Conservation (phyloP, 2,888 invertebrate species). For the Meiosimyza platycephala region DNA sequence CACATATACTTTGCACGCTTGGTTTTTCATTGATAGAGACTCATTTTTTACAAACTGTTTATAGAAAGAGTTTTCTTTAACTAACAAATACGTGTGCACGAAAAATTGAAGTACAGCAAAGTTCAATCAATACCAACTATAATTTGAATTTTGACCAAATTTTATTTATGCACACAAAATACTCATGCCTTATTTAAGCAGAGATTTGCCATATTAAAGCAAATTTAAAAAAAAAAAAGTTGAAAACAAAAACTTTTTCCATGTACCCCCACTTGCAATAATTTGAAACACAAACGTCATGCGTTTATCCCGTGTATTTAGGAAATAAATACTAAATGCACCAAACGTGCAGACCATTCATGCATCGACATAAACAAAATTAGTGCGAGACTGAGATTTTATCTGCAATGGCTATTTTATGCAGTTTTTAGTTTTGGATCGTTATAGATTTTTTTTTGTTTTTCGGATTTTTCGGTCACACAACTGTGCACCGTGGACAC, state of each 20-base stretch:
- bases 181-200: no score
- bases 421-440: conserved; percentile 7
- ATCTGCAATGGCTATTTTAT: not conserved
- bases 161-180: no score
- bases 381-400: conserved; percentile 26
- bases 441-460: not conserved
- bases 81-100: no score
- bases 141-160: no score
- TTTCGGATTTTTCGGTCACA: conserved; percentile 3
- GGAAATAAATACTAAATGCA: conserved; percentile 19
- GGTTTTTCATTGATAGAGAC: no score
- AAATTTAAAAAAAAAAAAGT: no score
- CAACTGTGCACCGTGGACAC: not conserved
- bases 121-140: no score
- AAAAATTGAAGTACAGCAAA: no score
- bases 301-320: conserved; percentile 9
- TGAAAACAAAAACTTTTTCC: not conserved
- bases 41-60: no score
- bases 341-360: conserved; percentile 21
- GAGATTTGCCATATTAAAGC: no score
- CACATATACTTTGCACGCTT: no score
- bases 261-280: not conserved
- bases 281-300: not conserved
- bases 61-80: no score
- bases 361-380: conserved; percentile 23